Percentiles rank a stretch among this genome's conserved stretches.
These are phyloP conservation scores for Trichogramma dendrolimi DNA, from an alignment of 2,888 invertebrate genomes.

Conservation along the genomic window DNA sequence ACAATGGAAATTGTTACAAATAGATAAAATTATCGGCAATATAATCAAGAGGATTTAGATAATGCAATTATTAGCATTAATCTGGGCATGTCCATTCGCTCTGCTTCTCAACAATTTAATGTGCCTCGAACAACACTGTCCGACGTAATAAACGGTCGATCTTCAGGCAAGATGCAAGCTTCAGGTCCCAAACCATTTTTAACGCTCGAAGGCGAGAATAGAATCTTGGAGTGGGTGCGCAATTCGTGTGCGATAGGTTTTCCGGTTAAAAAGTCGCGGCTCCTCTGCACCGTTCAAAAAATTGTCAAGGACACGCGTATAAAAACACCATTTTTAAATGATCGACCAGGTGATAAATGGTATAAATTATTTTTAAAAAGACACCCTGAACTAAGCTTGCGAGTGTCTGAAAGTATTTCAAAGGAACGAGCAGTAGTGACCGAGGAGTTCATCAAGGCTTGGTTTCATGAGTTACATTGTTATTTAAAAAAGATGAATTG, in stretches of 20 bases:
- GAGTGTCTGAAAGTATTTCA: slow-evolving; percentile 35
- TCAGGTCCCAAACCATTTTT: too few species aligned
- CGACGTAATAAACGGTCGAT: too few species aligned
- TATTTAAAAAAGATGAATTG: slow-evolving; percentile 31
- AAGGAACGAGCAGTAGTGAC: slow-evolving; percentile 32
- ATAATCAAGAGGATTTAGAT: too few species aligned
- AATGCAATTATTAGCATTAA: too few species aligned
- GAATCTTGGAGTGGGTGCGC: too few species aligned
- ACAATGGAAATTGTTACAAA: too few species aligned
- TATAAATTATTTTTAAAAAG: slow-evolving; percentile 27
- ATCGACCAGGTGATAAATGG: slow-evolving; percentile 28
- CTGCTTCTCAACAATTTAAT: too few species aligned
- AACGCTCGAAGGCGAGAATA: too few species aligned
- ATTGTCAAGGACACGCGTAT: slow-evolving; percentile 21
- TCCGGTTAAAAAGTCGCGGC: slow-evolving; percentile 18
- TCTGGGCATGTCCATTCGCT: too few species aligned
- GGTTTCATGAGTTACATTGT: slow-evolving; percentile 34
- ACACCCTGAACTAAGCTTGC: slow-evolving; percentile 28
- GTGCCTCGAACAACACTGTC: too few species aligned
- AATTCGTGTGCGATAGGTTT: slow-evolving; percentile 9
- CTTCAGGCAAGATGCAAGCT: too few species aligned
- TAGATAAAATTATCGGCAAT: too few species aligned
- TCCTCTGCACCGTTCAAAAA: slow-evolving; percentile 23
- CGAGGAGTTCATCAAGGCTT: slow-evolving; percentile 32
- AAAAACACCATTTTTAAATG: slow-evolving; percentile 27